Evolutionary conservation across 2,797 vertebrate species (phyloP), one percentile per base, ranked within the genome.

Genomic region (Microtus obscurus): DNA sequence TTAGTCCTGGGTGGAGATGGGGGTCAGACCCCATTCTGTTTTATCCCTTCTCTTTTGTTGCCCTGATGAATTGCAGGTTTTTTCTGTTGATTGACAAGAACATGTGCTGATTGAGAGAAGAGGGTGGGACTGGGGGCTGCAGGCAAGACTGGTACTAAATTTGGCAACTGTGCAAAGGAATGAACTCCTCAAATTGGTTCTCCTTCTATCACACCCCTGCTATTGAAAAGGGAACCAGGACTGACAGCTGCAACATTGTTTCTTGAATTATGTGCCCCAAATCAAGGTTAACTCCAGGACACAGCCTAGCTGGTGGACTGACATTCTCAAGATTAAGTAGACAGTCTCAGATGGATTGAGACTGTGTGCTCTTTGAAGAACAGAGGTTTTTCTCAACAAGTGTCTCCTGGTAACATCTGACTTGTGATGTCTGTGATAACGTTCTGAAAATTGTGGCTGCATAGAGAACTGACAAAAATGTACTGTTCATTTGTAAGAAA

Each of bases 1-100:
- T 21, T 31, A 89, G 69, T 69, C 53, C 51, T 95, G 69, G 67
- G 59, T 69, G 25, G 29, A 29, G 6, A 2, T 89, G 69, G 40
- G 27, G 19, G 45, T 40, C 31, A 12, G 71, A 34, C 48, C 43
- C 7, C 27, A 34, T 16, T 34, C 59, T 67, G 19, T 59, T 65
- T 56, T 74, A 27, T 89, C 34, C n/a, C 43, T 61, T 79, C 31
- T 71, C 78, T 77, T 51, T 74, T 90, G 45, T 37, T 87, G 65
- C 53, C 76, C 34, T 74, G 77, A 88, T 67, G 86, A 96, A 53
- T 91, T 77, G 71, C 82, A 95, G 0, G 76, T 96, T 96, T 96
- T 51, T 88, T 69, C 65, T 65, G 65, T 65, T 97, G 97, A 97
- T 91, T 93, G 98, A 97, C 92, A 80, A 53, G 95, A 93, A 65